phyloP scores from a whole-genome alignment of 2,797 vertebrate species.

The Alca torda region DNA sequence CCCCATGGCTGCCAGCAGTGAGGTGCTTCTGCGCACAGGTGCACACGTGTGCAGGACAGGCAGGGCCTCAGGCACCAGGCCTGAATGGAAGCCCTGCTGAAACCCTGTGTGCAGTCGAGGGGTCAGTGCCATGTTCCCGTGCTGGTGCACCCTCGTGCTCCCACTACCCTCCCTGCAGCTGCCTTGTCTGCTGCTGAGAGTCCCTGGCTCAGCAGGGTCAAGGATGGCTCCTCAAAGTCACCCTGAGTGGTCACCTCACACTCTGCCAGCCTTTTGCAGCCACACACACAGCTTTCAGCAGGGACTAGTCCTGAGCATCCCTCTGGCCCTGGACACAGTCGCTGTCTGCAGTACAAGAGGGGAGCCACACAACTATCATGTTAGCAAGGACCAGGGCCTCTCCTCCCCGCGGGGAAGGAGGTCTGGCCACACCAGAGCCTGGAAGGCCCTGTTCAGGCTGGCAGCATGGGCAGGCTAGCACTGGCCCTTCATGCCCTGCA shows the following conservation, averaged over 20 bases:
- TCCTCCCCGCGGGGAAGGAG: rapidly evolving
- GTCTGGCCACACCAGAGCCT: rapidly evolving
- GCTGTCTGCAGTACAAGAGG: no score
- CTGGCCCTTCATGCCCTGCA: not conserved
- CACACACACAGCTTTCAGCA: rapidly evolving
- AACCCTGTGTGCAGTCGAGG: rapidly evolving
- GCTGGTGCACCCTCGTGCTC: not conserved
- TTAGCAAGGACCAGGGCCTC: not conserved
- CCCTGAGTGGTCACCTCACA: rapidly evolving
- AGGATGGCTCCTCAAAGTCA: not conserved
- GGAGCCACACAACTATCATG: rapidly evolving
- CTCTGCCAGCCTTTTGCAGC: not conserved
- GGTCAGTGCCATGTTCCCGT: rapidly evolving
- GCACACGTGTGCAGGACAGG: rapidly evolving
- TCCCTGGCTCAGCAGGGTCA: not conserved
- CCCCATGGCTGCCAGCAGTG: rapidly evolving
- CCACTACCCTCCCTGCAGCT: rapidly evolving
- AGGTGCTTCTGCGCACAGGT: not conserved
- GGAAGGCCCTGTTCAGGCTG: not conserved
- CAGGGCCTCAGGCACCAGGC: not conserved
- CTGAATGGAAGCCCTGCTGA: not conserved
- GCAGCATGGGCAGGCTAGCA: not conserved
- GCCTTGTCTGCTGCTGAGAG: not conserved
- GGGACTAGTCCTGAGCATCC: not conserved
- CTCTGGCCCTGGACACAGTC: rapidly evolving